Conservation (phyloP, 1,140 invertebrate species). For the Drosophila littoralis region DNA sequence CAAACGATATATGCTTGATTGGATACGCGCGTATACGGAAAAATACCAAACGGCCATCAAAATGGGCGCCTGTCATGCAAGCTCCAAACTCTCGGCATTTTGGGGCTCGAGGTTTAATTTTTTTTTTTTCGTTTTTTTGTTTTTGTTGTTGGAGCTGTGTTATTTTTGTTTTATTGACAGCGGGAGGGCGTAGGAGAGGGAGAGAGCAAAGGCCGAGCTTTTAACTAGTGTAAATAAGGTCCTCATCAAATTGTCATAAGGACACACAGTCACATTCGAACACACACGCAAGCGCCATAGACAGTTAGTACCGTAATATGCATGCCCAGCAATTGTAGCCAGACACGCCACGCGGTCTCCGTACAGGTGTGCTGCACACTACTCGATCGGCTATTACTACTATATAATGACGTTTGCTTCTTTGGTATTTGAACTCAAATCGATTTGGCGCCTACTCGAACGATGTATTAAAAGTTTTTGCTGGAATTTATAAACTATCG, state of each 20-base stretch:
- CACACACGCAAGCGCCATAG: constrained; percentile 38
- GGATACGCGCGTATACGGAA: constrained; percentile 81
- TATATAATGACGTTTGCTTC: not conserved
- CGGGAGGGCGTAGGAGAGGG: constrained; percentile 7
- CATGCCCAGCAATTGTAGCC: constrained; percentile 56
- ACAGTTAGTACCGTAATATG: constrained; percentile 57
- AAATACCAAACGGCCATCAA: constrained; percentile 65
- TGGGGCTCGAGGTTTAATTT: constrained; percentile 1
- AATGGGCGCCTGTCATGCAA: constrained; percentile 78
- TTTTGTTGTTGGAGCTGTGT: constrained; percentile 49
- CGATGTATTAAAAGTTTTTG: no score
- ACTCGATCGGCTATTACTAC: not conserved
- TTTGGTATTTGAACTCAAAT: no score
- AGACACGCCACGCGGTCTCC: constrained; percentile 56
- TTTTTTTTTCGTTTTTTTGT: constrained; percentile 14
- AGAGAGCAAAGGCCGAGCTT: constrained; percentile 50
- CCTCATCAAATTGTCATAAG: constrained; percentile 83
- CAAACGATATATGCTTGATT: constrained; percentile 78
- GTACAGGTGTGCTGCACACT: constrained; percentile 38
- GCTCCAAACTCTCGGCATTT: constrained; percentile 36
- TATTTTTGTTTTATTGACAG: constrained; percentile 77
- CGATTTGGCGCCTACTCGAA: no score
- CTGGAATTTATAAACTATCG: no score
- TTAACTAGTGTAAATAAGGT: constrained; percentile 83
- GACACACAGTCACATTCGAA: constrained; percentile 53